Base-by-base conservation (phyloP, 2,113 vertebrate genomes). In the Epinephelus fuscoguttatus region DNA sequence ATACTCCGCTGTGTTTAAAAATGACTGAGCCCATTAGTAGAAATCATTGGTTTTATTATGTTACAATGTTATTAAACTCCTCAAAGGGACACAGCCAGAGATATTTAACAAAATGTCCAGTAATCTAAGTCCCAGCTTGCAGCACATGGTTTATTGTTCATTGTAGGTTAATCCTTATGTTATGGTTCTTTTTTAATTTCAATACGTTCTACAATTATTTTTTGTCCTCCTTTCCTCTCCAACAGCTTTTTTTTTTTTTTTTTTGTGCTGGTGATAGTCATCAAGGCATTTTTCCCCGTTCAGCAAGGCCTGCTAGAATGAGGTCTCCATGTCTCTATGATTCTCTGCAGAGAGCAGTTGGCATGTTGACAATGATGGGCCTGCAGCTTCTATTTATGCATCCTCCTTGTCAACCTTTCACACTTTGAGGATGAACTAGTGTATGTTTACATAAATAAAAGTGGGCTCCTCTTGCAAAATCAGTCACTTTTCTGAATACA, bases 301-400 rank as follows among this genome's bases (percentile, higher is more conserved):
- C 67, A 78, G 37, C 55, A 17, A 68, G 66, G 82, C 64, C 78
- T 84, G 69, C 72, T 81, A 60, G 83, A 84, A 86, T 72, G 67
- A 87, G 79, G 77, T 89, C 82, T 84, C 75, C 69, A 14, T 88
- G 81, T 86, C 83, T 85, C 72, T 78, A 17, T 81, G 84, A 85
- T 89, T 90, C 78, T 88, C 75, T 81, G 74, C 75, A 81, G 84
- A 90, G 76, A 91, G 71, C 78, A 67, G 70, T 88, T 86, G 87
- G 85, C 83, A 92, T 91, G 75, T 91, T 91, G 85, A 94, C 91
- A 93, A 90, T 85, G 85, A 90, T 87, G 79, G 84, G 77, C 84
- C 87, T 80, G 66, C 73, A 91, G 84, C 87, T 78, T 86, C 84
- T 91, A 89, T 89, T 92, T 87, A 90, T 90, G 87, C 81, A 88